Evolutionary conservation across 2,888 invertebrate genomes (phyloP), one percentile per base, ranked within the genome.

Genomic region (Spilarctia lutea): DNA sequence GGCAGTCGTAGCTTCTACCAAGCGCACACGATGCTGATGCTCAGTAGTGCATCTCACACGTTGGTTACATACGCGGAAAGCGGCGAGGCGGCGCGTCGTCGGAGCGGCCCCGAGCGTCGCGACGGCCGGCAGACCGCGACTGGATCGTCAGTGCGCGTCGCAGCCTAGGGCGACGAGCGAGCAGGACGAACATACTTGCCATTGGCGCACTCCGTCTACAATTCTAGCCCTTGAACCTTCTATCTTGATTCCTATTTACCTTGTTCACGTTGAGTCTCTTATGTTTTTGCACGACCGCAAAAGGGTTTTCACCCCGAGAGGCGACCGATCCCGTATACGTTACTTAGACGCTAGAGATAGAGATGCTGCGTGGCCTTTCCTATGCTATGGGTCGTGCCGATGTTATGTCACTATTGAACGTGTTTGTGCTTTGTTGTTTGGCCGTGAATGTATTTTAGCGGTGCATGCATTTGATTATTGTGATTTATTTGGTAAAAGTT

Each of bases 91-190:
- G 83, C 85, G 92, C 94, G 82, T 78, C 83, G 91, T 90, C 94
- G 89, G 88, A 90, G 91, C 93, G 92, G 93, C 94, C 93, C 93
- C 94, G 90, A 94, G 93, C 94, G 94, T 95, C 95, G 95, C 95
- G 94, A 93, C 94, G 95, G 95, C 95, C 95, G 95, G 93, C 95
- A 91, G 93, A 95, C 94, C 94, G 95, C 95, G 96, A 96, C 95
- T 96, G 95, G 94, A 92, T 93, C 94, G 93, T 90, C 92, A 91
- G 90, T 91, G 93, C 92, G 93, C 94, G 93, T 90, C 92, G 93
- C 94, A 92, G 92, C 93, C 94, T 93, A 92, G 92, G 91, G 93
- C 94, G 92, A 89, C 91, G 94, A 88, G 93, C 89, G 96, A 95
- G 94, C 94, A 91, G 93, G 95, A 95, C 95, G 91, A 91, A 91